Percentiles rank a stretch among this genome's conserved stretches.
Conservation (phyloP, 2,113 vertebrate species). For the Paramormyrops kingsleyae region DNA sequence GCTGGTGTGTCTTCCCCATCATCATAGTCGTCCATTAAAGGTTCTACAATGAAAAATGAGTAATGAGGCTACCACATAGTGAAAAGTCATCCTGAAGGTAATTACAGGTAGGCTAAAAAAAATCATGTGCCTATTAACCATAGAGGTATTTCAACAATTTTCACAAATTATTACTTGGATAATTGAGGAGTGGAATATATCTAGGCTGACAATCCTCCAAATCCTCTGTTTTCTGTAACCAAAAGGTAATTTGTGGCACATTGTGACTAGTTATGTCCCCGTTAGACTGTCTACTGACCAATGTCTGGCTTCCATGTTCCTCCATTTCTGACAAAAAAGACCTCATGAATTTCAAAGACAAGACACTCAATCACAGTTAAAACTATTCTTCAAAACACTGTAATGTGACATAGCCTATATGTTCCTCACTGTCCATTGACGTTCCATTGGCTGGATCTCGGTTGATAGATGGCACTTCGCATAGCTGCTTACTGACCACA, state of each 20-base stretch:
- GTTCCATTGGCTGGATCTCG: background rate
- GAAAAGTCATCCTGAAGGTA: background rate
- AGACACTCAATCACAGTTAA: background rate
- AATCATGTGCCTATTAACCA: background rate
- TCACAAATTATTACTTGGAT: background rate
- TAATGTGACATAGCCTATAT: background rate
- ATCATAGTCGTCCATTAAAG: background rate
- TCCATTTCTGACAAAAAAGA: background rate
- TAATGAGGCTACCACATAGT: background rate
- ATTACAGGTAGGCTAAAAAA: background rate
- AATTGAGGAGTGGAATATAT: background rate
- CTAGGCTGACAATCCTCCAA: background rate
- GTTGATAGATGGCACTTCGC: background rate
- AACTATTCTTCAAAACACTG: background rate
- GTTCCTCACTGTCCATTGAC: background rate
- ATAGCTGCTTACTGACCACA: background rate
- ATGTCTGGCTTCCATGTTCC: background rate
- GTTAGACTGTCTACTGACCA: background rate
- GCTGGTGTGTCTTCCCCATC: background rate
- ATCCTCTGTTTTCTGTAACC: background rate
- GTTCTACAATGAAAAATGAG: background rate
- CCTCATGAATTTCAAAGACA: background rate
- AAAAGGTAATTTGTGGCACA: background rate
- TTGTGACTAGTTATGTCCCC: background rate
- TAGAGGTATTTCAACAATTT: background rate